Evolutionary conservation across 2,888 invertebrate species (phyloP), one percentile per base, ranked within the genome.

Genomic region (Idaea biselata): DNA sequence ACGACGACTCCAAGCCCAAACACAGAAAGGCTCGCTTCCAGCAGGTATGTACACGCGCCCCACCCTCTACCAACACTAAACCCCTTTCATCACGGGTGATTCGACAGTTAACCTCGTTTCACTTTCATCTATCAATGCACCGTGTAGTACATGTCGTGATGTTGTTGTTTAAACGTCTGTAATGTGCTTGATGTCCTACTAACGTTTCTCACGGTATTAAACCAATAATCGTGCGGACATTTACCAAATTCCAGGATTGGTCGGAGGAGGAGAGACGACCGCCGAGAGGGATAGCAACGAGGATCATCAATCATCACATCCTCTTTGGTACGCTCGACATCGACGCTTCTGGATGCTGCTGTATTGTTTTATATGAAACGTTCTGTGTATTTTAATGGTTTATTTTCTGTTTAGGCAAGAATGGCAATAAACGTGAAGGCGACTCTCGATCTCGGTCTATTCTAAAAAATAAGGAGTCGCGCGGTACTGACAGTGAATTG

Each of bases 21-120:
- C 97, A 97, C 88, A 94, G 97, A 80, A 97, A 97, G 93, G 96
- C 97, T 73, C 95, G 97, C 76, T 96, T 97, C 87, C 97, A 96
- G 88, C 96, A 97, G 94, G 96, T 95, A 85, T 88, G 88, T 74
- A 61, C 62, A 56, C 55, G 55, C 55, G 16, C 16, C 17, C 55
- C 55, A 16, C 55, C 44, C 55, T 16, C 55, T 11, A 11, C 6
- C 17, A 2, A 17, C 55, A 55, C 16, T 55, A 16, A 16, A 16
- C 55, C 16, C 44, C 8, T 11, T 44, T 8, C 44, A 44, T 11
- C 7, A 7, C 44, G 44, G 44, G 11, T 14, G 11, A 44, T 14
- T 14, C 44, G 25, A 25, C 1, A 25, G 3, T 25, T 44, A 3
- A 44, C 44, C 11, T 8, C 44, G 44, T 44, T 44, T 44, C 44